Evolutionary conservation across 2,113 vertebrate genomes (phyloP).

Genomic region (Nicator chloris): DNA sequence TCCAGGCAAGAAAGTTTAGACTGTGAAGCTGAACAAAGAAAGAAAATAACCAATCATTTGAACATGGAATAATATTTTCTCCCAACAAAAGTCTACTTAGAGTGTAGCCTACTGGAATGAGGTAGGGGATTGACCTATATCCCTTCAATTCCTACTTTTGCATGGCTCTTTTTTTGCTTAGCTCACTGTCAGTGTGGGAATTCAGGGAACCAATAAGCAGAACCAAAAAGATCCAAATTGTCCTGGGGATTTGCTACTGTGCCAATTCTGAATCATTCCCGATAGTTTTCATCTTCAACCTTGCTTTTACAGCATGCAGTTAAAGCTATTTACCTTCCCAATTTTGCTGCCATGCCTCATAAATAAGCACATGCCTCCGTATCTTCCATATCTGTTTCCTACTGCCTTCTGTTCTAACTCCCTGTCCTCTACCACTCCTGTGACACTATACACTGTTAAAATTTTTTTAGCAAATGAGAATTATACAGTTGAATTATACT

Average conservation of each 20-base stretch:
- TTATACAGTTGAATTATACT: background rate
- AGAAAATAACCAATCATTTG: background rate
- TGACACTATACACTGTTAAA: rapidly evolving
- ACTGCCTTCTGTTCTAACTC: background rate
- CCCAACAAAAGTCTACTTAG: background rate
- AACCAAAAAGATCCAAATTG: background rate
- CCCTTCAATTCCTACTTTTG: background rate
- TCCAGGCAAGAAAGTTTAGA: background rate
- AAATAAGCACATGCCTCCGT: background rate
- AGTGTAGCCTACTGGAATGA: background rate
- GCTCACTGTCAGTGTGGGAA: background rate
- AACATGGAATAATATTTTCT: background rate
- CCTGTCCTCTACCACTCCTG: background rate
- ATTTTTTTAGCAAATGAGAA: background rate
- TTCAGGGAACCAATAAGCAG: background rate
- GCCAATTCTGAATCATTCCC: background rate
- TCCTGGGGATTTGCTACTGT: background rate
- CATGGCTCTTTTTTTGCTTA: background rate
- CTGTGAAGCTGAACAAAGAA: background rate
- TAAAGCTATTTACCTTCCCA: background rate
- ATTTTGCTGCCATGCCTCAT: background rate
- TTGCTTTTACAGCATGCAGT: background rate
- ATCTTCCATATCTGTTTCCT: background rate
- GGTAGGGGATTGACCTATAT: background rate
- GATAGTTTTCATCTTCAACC: background rate